Conservation (phyloP, 2,888 invertebrate species). For the Papilio gigon region DNA sequence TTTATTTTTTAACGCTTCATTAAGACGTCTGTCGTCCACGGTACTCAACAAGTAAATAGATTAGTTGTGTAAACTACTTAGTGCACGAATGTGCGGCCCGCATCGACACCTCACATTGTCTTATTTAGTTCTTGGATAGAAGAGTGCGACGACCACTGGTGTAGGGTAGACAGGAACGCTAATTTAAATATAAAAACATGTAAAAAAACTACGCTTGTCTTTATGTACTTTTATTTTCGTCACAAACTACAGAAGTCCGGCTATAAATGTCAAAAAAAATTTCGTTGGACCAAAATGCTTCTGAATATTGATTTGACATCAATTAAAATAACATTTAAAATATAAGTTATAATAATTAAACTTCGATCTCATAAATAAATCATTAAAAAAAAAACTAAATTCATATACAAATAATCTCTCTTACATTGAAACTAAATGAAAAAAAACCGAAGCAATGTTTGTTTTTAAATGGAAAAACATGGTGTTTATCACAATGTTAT, state of each 20-base stretch:
- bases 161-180: too few relatives aligned
- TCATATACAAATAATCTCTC: slow-evolving; percentile 81
- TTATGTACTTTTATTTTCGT: slow-evolving; percentile 80
- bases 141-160: too few relatives aligned
- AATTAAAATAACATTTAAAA: slow-evolving; percentile 72
- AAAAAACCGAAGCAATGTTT: slow-evolving; percentile 71
- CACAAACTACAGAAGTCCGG: slow-evolving; percentile 80
- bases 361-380: slow-evolving; percentile 70
- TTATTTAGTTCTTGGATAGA: too few relatives aligned
- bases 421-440: slow-evolving; percentile 73
- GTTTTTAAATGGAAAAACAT: slow-evolving; percentile 77
- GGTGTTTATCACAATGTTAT: slow-evolving; percentile 81
- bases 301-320: slow-evolving; percentile 73
- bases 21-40: too few relatives aligned
- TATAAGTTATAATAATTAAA: slow-evolving; percentile 69
- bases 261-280: slow-evolving; percentile 71
- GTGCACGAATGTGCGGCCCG: too few relatives aligned
- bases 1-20: too few relatives aligned
- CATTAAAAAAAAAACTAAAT: slow-evolving; percentile 75
- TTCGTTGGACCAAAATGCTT: slow-evolving; percentile 78
- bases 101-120: too few relatives aligned
- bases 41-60: too few relatives aligned
- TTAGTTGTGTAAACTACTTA: too few relatives aligned
- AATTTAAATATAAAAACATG: too few relatives aligned
- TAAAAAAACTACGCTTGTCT: slow-evolving; percentile 58